A percentile compares a stretch with the other conserved stretches of the same genome.
phyloP scores from a whole-genome alignment of 1,140 invertebrate species.

The Protaetia brevitarsis region DNA sequence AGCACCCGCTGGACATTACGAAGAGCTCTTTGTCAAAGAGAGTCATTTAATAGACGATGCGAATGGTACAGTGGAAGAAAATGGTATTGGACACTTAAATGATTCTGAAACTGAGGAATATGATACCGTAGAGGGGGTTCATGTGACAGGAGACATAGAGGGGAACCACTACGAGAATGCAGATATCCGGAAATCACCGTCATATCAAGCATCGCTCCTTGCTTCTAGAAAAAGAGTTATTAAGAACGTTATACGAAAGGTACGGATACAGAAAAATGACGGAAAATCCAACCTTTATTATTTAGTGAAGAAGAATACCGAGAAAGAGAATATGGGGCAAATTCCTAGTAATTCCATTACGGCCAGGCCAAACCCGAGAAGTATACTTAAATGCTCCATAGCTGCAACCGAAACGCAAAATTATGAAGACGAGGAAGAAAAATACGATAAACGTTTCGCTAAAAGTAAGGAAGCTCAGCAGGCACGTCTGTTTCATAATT shows the following conservation, averaged over 20 bases:
- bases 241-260: constrained; percentile 22
- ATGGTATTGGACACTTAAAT: constrained; percentile 22
- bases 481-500: constrained; percentile 41
- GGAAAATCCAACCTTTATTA: constrained; percentile 28
- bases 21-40: constrained; percentile 20
- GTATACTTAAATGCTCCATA: constrained; percentile 37
- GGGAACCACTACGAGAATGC: neutral
- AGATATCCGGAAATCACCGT: neutral
- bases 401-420: neutral
- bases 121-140: constrained; percentile 33
- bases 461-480: constrained; percentile 40
- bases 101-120: constrained; percentile 32
- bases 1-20: neutral
- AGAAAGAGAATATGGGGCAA: constrained; percentile 40
- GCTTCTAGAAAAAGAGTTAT: constrained; percentile 13
- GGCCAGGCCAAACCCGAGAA: constrained; percentile 37
- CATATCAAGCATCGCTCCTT: neutral
- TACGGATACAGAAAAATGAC: constrained; percentile 11
- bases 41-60: constrained; percentile 11
- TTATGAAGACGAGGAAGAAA: constrained; percentile 26
- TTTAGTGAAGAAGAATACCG: constrained; percentile 35
- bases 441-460: constrained; percentile 37
- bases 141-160: constrained; percentile 32
- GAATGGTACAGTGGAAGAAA: neutral
- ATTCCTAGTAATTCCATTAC: constrained; percentile 15